These are phyloP conservation scores for fruit fly (Drosophila melanogaster) DNA, from an alignment of 1,140 invertebrate genomes.

Conservation along the genomic window Release_6_plus_ISO1_MT NT_033779.5:21670501-21671000, in stretches of 20 bases:
- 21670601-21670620: slow-evolving; percentile 92
- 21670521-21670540: slow-evolving; percentile 36
- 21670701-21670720: slow-evolving; percentile 51
- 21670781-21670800: slow-evolving; percentile 89
- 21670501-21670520: no score
- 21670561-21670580: slow-evolving; percentile 50
- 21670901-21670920: slow-evolving; percentile 81
- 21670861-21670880: slow-evolving; percentile 86
- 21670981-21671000: slow-evolving; percentile 76
- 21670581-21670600: slow-evolving; percentile 88
- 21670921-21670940: slow-evolving; percentile 76
- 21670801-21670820: slow-evolving; percentile 89
- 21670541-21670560: slow-evolving; percentile 37
- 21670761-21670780: slow-evolving; percentile 72
- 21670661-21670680: slow-evolving; percentile 92
- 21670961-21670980: slow-evolving; percentile 80
- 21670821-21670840: slow-evolving; percentile 85
- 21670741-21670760: slow-evolving; percentile 61
- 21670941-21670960: slow-evolving; percentile 84
- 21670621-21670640: slow-evolving; percentile 87
- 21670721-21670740: slow-evolving; percentile 65
- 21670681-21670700: slow-evolving; percentile 34
- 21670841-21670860: slow-evolving; percentile 37
- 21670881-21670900: slow-evolving; percentile 87
- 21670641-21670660: slow-evolving; percentile 88